Base-by-base conservation (phyloP, 2,797 vertebrate genomes). In the Atherinosoma microstoma region DNA sequence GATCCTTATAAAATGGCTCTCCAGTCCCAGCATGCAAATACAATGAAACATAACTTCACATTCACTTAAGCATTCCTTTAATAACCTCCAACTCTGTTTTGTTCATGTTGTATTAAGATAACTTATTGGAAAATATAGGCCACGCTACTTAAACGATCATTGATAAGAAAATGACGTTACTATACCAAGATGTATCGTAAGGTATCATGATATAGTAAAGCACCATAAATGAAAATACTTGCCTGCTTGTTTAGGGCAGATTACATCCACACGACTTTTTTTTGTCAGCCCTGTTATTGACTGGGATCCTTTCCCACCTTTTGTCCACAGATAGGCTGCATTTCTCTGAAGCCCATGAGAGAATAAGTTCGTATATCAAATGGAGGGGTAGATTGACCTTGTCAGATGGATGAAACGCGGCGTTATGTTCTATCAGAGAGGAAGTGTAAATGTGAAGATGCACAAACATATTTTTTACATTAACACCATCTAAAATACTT, bases 311-410 rank as follows among this genome's bases (percentile, higher is more conserved):
- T 20, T 58, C 30, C 9, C 30, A 54, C 63, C 58, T 42, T 9
- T 54, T 51, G 66, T 30, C 49, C 2, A 0, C n/a, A 49, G 53
- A 64, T 29, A 20, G 51, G 40, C 36, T 40, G 49, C 6, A 15
- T 30, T 32, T 58, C 36, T 29, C 61, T 27, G 45, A 69, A 24
- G 27, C 27, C 18, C 61, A 70, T 35, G 51, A 16, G 64, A 59
- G 30, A 24, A 49, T 51, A 49, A 51, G 42, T 1, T 7, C 58
- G 53, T 58, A 12, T n/a, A n/a, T 18, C 70, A 38, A 15, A 45
- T 36, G 22, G n/a, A 57, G n/a, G 36, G n/a, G 3, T 56, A 42
- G 16, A 15, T 29, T 32, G 22, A 69, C 11, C 30, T 62, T 57
- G 0, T 29, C 42, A 58, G 34, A 53, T 40, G 11, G 40, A 47